Percentiles rank a stretch among this genome's conserved stretches.
phyloP scores from a whole-genome alignment of 2,113 vertebrate species.

The Oxyruncus cristatus region DNA sequence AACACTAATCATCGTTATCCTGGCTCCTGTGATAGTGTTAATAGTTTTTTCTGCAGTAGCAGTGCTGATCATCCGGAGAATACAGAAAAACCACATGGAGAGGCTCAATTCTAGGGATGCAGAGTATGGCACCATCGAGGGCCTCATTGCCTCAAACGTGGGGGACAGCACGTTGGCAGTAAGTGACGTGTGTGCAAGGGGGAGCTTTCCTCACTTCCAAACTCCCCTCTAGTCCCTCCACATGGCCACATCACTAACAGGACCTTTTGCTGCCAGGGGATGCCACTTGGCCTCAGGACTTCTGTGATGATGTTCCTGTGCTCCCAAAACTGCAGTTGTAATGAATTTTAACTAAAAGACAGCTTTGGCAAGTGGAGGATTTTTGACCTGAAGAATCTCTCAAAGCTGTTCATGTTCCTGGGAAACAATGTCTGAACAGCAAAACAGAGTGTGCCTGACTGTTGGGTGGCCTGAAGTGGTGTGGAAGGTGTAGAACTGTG shows the following conservation, averaged over 20 bases:
- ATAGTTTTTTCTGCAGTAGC: conserved; percentile 83
- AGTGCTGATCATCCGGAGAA: conserved; percentile 85
- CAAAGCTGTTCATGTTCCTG: not conserved
- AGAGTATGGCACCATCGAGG: conserved; percentile 94
- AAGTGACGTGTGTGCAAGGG: conserved; percentile 60
- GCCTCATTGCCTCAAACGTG: conserved; percentile 95
- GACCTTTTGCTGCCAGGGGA: not conserved
- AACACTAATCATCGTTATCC: conserved; percentile 82
- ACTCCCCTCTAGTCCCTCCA: too few species aligned
- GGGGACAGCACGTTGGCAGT: conserved; percentile 97
- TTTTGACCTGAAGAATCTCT: not conserved
- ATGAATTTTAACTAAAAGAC: not conserved
- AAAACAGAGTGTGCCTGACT: too few species aligned
- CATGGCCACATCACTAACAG: accelerated
- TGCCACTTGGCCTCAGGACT: not conserved
- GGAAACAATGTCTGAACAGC: not conserved
- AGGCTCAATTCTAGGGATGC: conserved; percentile 89
- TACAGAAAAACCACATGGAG: conserved; percentile 91
- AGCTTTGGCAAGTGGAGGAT: not conserved
- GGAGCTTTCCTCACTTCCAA: accelerated
- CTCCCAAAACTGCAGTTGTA: not conserved
- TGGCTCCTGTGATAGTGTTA: conserved; percentile 84
- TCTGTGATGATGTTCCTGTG: not conserved
- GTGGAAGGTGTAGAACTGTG: not conserved
- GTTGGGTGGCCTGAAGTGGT: not conserved